Evolutionary conservation across 2,888 invertebrate genomes (phyloP).

Genomic region (Cerceris rybyensis): DNA sequence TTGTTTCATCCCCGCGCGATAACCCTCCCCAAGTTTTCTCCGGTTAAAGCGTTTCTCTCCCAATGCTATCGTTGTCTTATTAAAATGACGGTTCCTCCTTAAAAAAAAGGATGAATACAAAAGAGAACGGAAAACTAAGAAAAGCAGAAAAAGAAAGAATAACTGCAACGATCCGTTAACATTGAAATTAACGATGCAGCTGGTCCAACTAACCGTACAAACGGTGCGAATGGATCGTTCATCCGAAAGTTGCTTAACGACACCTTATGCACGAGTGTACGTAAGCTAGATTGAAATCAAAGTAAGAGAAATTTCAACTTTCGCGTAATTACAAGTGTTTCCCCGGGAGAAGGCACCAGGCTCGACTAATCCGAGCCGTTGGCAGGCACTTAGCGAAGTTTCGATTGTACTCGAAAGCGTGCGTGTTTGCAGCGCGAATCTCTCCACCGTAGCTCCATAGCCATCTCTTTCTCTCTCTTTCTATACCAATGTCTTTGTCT

Average conservation of each 20-base stretch:
- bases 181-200: constrained; percentile 4
- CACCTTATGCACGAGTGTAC: constrained; percentile 42
- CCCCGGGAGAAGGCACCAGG: constrained; percentile 43
- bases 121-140: neutral
- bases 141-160: neutral
- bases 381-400: constrained; percentile 73
- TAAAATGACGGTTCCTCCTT: neutral
- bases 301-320: constrained; percentile 57
- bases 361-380: constrained; percentile 61
- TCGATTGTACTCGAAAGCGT: constrained; percentile 70
- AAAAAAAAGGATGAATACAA: neutral
- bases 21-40: constrained; percentile 47
- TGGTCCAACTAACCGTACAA: constrained; percentile 21
- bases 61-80: neutral
- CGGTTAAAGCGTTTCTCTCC: constrained; percentile 6
- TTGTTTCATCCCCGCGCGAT: constrained; percentile 42
- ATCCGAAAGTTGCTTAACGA: constrained; percentile 53
- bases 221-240: constrained; percentile 44
- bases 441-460: constrained; percentile 26
- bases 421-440: constrained; percentile 49
- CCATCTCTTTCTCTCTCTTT: neutral
- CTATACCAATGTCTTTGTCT: too few species aligned
- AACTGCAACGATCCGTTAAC: neutral
- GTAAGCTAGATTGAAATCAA: constrained; percentile 55
- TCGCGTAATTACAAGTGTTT: constrained; percentile 59